Conservation (phyloP, 2,797 vertebrate species). For the Pampus argenteus region DNA sequence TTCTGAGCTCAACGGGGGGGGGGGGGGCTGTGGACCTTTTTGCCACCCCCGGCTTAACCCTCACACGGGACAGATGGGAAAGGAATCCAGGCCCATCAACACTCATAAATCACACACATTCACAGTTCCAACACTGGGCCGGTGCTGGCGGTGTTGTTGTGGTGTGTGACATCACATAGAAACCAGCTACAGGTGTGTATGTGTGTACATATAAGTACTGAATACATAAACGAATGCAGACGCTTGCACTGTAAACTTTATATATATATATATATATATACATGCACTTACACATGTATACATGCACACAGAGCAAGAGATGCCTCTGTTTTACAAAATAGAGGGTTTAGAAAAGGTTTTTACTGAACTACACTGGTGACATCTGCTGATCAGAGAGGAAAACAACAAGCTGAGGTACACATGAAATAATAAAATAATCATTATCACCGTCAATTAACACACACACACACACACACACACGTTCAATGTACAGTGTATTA, state of each 20-base stretch:
- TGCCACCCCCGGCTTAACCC: conserved; percentile 36
- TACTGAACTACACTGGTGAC: conserved; percentile 10
- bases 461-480: not conserved
- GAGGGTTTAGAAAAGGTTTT: not conserved
- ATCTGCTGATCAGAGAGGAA: conserved; percentile 58
- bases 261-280: not conserved
- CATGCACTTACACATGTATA: not conserved
- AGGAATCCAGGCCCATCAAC: conserved; percentile 43
- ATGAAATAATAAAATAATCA: not conserved
- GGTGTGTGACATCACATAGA: conserved; percentile 2
- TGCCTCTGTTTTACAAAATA: not conserved
- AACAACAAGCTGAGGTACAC: conserved; percentile 13
- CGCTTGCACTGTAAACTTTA: not conserved
- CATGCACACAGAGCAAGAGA: not conserved
- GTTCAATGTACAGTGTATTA: no score
- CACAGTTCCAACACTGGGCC: conserved; percentile 7
- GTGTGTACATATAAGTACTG: no score
- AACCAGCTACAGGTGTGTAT: not conserved
- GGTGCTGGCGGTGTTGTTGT: not conserved
- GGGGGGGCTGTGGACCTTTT: conserved; percentile 31
- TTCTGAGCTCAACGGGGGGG: no score
- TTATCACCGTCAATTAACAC: not conserved
- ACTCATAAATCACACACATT: conserved; percentile 45
- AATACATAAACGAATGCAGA: not conserved
- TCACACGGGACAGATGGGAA: conserved; percentile 50